A percentile compares a stretch with the other conserved stretches of the same genome.
These are phyloP conservation scores for Prunella himalayana DNA, from an alignment of 2,113 vertebrate genomes.

Conservation along the genomic window DNA sequence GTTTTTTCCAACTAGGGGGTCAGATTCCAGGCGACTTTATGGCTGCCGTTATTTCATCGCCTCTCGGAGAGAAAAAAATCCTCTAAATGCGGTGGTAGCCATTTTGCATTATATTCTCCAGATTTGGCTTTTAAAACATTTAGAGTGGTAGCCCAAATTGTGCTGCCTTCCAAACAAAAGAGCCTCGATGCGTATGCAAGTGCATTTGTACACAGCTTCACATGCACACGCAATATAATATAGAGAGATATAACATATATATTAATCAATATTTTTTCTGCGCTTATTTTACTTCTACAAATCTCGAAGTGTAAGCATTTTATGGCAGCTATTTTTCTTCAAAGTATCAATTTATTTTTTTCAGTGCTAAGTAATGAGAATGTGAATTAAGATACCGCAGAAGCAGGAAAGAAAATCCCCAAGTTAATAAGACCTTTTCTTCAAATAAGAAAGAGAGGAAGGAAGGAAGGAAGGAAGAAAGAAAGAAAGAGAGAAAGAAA, in stretches of 20 bases:
- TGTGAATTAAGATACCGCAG: conserved; percentile 23
- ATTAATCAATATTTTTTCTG: background rate
- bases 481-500: background rate
- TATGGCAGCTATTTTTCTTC: background rate
- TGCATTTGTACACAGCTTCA: conserved; percentile 4
- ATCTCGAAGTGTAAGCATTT: conserved; percentile 18
- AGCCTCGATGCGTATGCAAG: background rate
- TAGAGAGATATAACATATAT: background rate
- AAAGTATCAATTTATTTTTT: background rate
- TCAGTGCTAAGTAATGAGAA: conserved; percentile 33
- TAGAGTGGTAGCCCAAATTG: background rate
- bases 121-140: background rate
- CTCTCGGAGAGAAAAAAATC: background rate
- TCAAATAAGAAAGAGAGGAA: background rate
- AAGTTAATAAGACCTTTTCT: background rate
- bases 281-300: background rate
- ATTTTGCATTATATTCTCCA: conserved; percentile 12
- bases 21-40: conserved; percentile 53
- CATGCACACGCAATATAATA: background rate
- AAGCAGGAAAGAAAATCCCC: background rate
- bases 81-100: conserved; percentile 20
- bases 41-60: conserved; percentile 8
- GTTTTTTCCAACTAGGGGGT: conserved; percentile 34
- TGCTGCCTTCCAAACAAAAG: conserved; percentile 16
- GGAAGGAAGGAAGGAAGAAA: background rate